A percentile compares a stretch with the other conserved stretches of the same genome.
phyloP scores from a whole-genome alignment of 2,113 vertebrate species.

The Trachemys scripta region DNA sequence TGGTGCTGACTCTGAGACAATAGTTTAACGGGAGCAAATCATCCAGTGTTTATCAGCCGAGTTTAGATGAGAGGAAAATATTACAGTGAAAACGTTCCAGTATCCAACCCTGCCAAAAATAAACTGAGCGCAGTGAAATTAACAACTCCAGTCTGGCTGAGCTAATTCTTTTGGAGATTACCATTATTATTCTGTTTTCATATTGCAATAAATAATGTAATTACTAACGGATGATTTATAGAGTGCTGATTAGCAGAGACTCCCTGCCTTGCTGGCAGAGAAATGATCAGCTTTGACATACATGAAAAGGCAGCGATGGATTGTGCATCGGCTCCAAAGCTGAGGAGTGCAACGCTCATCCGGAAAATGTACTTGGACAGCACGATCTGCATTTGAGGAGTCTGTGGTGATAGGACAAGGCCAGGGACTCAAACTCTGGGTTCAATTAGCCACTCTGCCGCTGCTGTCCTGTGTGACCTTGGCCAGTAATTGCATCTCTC shows the following conservation, averaged over 20 bases:
- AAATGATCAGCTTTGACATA: neutral
- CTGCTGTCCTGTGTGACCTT: neutral
- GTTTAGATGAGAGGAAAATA: neutral
- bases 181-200: constrained; percentile 32
- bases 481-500: neutral
- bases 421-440: neutral
- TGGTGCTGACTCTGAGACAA: neutral
- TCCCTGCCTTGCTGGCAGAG: neutral
- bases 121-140: neutral
- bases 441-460: neutral
- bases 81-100: neutral
- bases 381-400: neutral
- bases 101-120: neutral
- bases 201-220: constrained; percentile 38
- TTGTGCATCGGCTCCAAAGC: neutral
- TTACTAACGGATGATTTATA: neutral
- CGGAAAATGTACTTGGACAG: neutral
- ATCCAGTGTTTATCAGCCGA: neutral
- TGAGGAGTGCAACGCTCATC: accelerated
- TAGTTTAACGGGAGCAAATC: neutral
- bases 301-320: accelerated
- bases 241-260: neutral
- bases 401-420: neutral
- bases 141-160: neutral
- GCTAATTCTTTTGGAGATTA: neutral